These are phyloP conservation scores for Saccostrea cuccullata DNA, from an alignment of 1,140 invertebrate species.

Conservation along the genomic window DNA sequence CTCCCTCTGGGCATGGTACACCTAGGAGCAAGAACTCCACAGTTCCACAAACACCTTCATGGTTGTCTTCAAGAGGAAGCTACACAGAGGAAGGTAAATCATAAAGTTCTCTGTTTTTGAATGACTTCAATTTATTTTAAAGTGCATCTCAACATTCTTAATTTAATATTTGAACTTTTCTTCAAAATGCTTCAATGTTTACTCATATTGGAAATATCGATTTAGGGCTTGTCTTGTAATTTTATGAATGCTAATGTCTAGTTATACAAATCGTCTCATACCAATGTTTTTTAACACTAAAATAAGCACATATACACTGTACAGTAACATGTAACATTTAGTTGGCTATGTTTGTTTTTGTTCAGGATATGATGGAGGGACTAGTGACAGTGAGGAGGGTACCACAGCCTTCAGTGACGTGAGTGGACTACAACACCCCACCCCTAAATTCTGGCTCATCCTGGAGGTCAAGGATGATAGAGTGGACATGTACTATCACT, in stretches of 20 bases:
- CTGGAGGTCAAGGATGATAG: conserved; percentile 82
- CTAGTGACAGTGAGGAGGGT: conserved; percentile 83
- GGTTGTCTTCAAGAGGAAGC: conserved; percentile 71
- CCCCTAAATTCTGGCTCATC: conserved; percentile 90
- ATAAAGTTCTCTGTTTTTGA: no score
- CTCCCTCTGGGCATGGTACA: conserved; percentile 68
- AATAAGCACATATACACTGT: no score
- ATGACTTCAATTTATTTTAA: no score
- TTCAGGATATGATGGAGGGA: conserved; percentile 83
- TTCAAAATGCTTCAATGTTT: no score
- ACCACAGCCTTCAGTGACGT: conserved; percentile 73
- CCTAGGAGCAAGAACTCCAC: conserved; percentile 66
- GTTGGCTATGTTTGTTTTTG: background rate
- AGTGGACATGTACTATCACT: conserved; percentile 86
- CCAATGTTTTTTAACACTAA: no score
- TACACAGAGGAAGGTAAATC: conserved; percentile 71
- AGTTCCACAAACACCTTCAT: conserved; percentile 71
- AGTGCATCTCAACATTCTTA: no score
- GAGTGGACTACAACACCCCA: conserved; percentile 75
- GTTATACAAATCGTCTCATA: no score
- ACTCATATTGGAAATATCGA: no score
- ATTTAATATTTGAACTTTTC: no score
- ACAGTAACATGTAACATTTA: background rate
- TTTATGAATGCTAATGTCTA: no score
- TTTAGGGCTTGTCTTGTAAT: no score